phyloP scores from a whole-genome alignment of 1,140 invertebrate genomes.

The Eueides isabella region DNA sequence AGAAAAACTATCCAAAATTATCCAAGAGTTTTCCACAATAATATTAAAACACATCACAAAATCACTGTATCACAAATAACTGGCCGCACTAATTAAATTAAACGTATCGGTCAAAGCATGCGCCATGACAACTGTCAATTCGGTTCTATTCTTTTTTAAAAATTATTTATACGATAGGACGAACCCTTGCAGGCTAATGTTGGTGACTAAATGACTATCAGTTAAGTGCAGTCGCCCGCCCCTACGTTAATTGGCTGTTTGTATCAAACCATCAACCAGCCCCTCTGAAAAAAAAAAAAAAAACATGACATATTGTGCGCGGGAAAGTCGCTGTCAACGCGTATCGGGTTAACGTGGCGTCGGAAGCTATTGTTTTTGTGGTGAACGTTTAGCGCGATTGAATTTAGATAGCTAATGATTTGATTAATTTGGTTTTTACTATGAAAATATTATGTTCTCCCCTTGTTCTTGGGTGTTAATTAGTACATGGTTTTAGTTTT shows the following conservation, averaged over 20 bases:
- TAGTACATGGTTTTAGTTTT: background rate
- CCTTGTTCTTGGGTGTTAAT: background rate
- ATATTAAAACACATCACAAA: slow-evolving; percentile 69
- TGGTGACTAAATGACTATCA: slow-evolving; percentile 76
- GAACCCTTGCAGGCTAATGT: slow-evolving; percentile 63
- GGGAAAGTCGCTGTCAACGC: slow-evolving; percentile 74
- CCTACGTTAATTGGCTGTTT: slow-evolving; percentile 79
- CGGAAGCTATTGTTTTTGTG: slow-evolving; percentile 71
- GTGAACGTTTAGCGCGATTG: slow-evolving; percentile 69
- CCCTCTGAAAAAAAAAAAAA: slow-evolving; percentile 77
- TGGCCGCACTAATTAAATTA: slow-evolving; percentile 77
- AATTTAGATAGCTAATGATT: slow-evolving; percentile 65
- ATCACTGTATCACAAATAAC: slow-evolving; percentile 69
- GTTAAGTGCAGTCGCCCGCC: slow-evolving; percentile 68
- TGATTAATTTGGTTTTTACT: slow-evolving; percentile 38
- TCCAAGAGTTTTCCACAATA: slow-evolving; percentile 54
- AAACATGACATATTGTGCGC: slow-evolving; percentile 78
- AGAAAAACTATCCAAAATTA: slow-evolving; percentile 52
- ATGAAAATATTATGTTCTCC: slow-evolving; percentile 5
- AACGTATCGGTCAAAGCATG: slow-evolving; percentile 57
- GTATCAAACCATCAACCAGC: slow-evolving; percentile 78
- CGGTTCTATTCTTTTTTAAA: slow-evolving; percentile 35
- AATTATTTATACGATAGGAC: slow-evolving; percentile 46
- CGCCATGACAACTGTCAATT: slow-evolving; percentile 61
- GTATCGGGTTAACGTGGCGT: slow-evolving; percentile 72